Evolutionary conservation across 1,140 invertebrate genomes (phyloP), one percentile per base, ranked within the genome.

Genomic region (Eubasilissa regina): DNA sequence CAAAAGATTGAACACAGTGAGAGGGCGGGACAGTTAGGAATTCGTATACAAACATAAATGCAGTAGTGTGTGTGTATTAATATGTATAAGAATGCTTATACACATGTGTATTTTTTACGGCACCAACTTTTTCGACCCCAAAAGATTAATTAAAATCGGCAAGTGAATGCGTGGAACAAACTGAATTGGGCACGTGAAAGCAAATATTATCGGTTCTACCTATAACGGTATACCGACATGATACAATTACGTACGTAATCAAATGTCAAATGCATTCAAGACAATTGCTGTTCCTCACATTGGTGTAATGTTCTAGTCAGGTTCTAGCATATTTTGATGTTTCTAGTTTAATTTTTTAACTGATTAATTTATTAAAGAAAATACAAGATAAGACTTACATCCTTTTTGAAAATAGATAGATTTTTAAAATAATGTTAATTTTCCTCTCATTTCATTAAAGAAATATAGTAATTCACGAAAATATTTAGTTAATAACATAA

Each of bases 1-100:
- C 66, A 70, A 70, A 70, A 70, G 66, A 70, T 70, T 12, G 47
- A 51, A 70, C 66, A 70, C 47, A 70, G 45, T 51, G 45, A 70
- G 45, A 53, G 35, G 66, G 66, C 66, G 44, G 13, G 66, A 70
- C 66, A n/a, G 66, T 70, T 70, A 70, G 66, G 66, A 70, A 70
- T 53, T 70, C 25, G 44, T 25, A 17, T 70, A 48, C 35, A 25
- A 47, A 68, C 6, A 35, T 35, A 35, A 35, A 35, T 35, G 6
- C 25, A 35, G 25, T 3, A 35, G 25, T 35, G 6, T 35, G 25
- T 35, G 25, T 35, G 25, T 35, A 6, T 35, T 35, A 35, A 35
- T 35, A 35, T 35, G 25, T 35, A 35, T 35, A 6, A 35, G 25
- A 35, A 35, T 35, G 25, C 25, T 35, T 35, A 3, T 35, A 35